Evolutionary conservation across 1,140 invertebrate species (phyloP), one percentile per base, ranked within the genome.

Genomic region (Lepidurus couesii): DNA sequence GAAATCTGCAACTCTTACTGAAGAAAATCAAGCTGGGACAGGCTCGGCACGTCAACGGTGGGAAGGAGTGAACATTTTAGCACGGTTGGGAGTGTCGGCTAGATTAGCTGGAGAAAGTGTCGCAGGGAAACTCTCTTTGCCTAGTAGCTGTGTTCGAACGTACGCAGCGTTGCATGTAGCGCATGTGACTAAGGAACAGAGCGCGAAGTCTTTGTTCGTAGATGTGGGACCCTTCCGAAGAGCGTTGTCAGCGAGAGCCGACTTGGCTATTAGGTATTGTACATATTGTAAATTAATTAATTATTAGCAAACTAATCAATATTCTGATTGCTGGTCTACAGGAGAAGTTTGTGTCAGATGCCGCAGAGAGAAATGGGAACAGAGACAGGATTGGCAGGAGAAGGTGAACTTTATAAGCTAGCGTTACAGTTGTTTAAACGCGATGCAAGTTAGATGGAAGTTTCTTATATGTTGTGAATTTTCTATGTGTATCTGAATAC

Each of bases 21-120:
- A 80, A 77, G 21, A 24, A 26, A 74, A 78, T 75, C 43, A 26
- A 7, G 65, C 34, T 11, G 45, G 45, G 2, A 21, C 86, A 21
- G 85, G 83, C 53, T 88, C 88, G 44, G 90, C 90, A 4, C 89
- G 92, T 79, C 87, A 90, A 76, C 88, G 90, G n/a, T 95, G 93
- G 93, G 89, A 91, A 80, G 90, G 91, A 6, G 89, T 89, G 85
- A 87, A 89, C 76, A 89, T 93, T 1, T 86, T 93, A 21, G 86
- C 90, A 16, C 87, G 91, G 74, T 88, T 93, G 79, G 92, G 92
- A 1, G 87, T 94, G 73, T 92, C 92, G 9, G 77, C 79, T 2
- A 79, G 77, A 10, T 80, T 81, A 75, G 78, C 77, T 44, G 81
- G 82, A 16, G 79, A 81, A 73, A 77, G 75, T 16, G 45, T 83